Conservation (phyloP, 2,888 invertebrate genomes). For the Tachina grossa region DNA sequence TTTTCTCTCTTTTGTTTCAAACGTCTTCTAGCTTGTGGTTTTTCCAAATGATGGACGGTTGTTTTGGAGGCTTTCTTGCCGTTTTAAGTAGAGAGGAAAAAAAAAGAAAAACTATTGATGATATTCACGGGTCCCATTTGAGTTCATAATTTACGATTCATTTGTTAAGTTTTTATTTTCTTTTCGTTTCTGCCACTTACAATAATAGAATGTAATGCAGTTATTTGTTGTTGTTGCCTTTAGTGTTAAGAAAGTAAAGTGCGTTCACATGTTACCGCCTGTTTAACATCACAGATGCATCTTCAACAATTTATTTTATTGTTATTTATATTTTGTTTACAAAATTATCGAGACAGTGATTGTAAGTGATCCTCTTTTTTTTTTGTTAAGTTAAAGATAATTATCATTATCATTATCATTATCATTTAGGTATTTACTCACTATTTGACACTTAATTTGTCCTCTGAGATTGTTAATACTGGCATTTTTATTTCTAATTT, state of each 20-base stretch:
- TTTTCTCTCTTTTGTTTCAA: background rate
- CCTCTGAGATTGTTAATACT: background rate
- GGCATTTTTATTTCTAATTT: background rate
- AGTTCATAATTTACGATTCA: constrained; percentile 70
- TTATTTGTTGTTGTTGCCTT: constrained; percentile 1
- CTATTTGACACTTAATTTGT: constrained; percentile 68
- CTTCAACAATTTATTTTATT: constrained; percentile 59
- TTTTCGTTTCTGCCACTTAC: constrained; percentile 1
- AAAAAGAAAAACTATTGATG: constrained; percentile 52
- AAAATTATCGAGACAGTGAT: constrained; percentile 27
- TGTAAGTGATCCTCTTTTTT: constrained; percentile 53
- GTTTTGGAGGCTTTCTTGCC: constrained; percentile 37
- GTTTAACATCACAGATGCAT: constrained; percentile 62
- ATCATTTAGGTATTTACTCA: constrained; percentile 68
- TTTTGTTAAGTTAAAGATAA: constrained; percentile 41
- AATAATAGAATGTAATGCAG: background rate
- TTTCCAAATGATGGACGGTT: constrained; percentile 60
- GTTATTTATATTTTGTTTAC: constrained; percentile 27
- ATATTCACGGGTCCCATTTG: constrained; percentile 65
- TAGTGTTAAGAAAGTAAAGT: constrained; percentile 57
- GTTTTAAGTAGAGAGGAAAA: background rate
- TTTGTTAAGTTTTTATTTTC: constrained; percentile 23
- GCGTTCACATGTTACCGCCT: constrained; percentile 69
- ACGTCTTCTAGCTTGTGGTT: constrained; percentile 39
- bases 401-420: constrained; percentile 67